These are phyloP conservation scores for Timandra comae DNA, from an alignment of 2,888 invertebrate species.

Conservation along the genomic window DNA sequence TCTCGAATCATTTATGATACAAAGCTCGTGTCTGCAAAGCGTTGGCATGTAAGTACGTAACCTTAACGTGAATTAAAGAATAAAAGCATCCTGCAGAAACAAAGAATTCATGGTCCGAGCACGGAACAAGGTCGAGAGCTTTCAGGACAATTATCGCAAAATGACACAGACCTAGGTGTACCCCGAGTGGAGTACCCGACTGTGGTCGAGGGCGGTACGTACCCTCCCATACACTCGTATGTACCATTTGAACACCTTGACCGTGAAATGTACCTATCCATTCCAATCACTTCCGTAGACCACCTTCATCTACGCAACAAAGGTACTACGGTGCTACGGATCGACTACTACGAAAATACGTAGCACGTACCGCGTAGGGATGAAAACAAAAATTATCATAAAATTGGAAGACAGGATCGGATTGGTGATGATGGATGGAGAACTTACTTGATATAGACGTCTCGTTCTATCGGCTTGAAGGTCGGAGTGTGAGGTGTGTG, in stretches of 20 bases:
- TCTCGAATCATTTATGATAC: no score
- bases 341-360: constrained; percentile 26
- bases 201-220: no score
- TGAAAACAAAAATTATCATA: constrained; percentile 6
- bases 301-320: constrained; percentile 21
- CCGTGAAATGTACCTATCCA: constrained; percentile 44
- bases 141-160: constrained; percentile 51
- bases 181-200: constrained; percentile 30
- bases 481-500: constrained; percentile 57
- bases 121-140: constrained; percentile 42
- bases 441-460: constrained; percentile 68
- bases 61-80: constrained; percentile 14
- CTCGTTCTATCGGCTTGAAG: constrained; percentile 71
- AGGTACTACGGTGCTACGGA: constrained; percentile 26
- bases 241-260: constrained; percentile 41
- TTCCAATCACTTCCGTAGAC: constrained; percentile 19
- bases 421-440: constrained; percentile 16
- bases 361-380: constrained; percentile 25
- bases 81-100: constrained; percentile 31
- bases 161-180: constrained; percentile 29
- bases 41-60: neutral
- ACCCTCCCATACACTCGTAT: no score
- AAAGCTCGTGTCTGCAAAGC: no score
- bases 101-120: constrained; percentile 42
- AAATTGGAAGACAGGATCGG: constrained; percentile 12